Percentiles rank a stretch among this genome's conserved stretches.
Evolutionary conservation across 2,888 invertebrate species (phyloP).

Genomic region (Pherbina coryleti): DNA sequence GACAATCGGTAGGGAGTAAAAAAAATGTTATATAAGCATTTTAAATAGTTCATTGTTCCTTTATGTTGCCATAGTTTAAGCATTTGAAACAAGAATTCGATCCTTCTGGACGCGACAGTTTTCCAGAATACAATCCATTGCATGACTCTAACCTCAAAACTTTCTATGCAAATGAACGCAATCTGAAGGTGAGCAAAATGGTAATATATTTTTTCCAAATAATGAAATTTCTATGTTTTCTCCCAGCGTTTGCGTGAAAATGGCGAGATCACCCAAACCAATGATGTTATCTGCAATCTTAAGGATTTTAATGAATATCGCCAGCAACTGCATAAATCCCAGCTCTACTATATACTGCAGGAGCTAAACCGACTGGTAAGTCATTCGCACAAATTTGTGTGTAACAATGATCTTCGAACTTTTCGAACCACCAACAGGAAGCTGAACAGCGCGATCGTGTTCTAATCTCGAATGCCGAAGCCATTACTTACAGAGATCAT

Average conservation of each 20-base stretch:
- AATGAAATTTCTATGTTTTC: neutral
- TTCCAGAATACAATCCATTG: conserved; percentile 72
- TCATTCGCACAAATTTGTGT: neutral
- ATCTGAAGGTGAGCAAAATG: conserved; percentile 55
- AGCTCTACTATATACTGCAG: conserved; percentile 72
- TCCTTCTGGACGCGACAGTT: conserved; percentile 55
- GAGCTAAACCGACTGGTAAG: conserved; percentile 56
- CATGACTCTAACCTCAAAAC: conserved; percentile 74
- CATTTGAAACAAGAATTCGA: conserved; percentile 62
- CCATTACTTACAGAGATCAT: conserved; percentile 60
- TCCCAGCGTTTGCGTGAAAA: conserved; percentile 70
- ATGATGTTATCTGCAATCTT: conserved; percentile 75
- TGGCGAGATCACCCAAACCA: conserved; percentile 73
- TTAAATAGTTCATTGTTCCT: neutral
- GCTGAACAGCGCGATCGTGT: conserved; percentile 60
- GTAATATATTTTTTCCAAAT: conserved; percentile 38
- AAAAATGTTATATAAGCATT: neutral
- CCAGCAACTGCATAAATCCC: conserved; percentile 73
- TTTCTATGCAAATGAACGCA: conserved; percentile 70
- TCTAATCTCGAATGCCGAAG: conserved; percentile 63
- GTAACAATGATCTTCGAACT: neutral
- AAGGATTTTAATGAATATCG: conserved; percentile 77
- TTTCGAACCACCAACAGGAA: conserved; percentile 46
- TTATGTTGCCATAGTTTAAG: conserved; percentile 52
- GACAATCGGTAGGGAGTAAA: conserved; percentile 56